A percentile compares a stretch with the other conserved stretches of the same genome.
Conservation (phyloP, 2,888 invertebrate species). For the Calliscelio sp. region DNA sequence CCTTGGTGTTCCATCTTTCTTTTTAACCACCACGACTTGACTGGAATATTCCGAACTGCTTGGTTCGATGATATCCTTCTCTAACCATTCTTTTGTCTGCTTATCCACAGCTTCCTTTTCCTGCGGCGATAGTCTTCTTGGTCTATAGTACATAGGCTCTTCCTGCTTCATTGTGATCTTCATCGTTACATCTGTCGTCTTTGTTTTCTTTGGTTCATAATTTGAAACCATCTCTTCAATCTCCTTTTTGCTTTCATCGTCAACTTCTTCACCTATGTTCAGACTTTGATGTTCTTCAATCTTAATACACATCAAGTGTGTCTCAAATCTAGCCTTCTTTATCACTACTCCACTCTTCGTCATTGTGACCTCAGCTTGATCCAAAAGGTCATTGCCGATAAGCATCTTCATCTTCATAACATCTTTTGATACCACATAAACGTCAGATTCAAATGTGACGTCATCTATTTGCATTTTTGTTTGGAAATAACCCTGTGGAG, state of each 20-base stretch:
- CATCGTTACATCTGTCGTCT: slow-evolving; percentile 1
- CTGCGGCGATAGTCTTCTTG: neutral
- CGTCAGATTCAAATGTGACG: slow-evolving; percentile 5
- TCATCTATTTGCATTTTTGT: slow-evolving; percentile 23
- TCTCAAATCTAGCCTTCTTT: neutral
- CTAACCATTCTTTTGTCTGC: slow-evolving; percentile 50
- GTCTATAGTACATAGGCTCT: neutral
- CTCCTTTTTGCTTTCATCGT: neutral
- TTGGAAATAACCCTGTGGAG: slow-evolving; percentile 45
- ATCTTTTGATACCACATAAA: slow-evolving; percentile 50
- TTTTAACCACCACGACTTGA: slow-evolving; percentile 71
- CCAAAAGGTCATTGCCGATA: slow-evolving; percentile 47
- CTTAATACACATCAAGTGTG: neutral
- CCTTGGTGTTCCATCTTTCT: slow-evolving; percentile 23
- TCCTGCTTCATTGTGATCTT: slow-evolving; percentile 15
- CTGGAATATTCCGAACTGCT: slow-evolving; percentile 58
- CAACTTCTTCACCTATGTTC: neutral
- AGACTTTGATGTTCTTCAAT: neutral
- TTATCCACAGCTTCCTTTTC: slow-evolving; percentile 24
- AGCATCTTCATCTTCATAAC: slow-evolving; percentile 33
- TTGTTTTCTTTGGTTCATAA: neutral
- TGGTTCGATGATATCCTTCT: slow-evolving; percentile 67
- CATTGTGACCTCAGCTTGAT: slow-evolving; percentile 50
- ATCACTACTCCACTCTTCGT: slow-evolving; percentile 29
- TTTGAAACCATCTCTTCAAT: slow-evolving; percentile 4